Conservation (phyloP, 1,140 invertebrate genomes). For the Fopius arisanus region DNA sequence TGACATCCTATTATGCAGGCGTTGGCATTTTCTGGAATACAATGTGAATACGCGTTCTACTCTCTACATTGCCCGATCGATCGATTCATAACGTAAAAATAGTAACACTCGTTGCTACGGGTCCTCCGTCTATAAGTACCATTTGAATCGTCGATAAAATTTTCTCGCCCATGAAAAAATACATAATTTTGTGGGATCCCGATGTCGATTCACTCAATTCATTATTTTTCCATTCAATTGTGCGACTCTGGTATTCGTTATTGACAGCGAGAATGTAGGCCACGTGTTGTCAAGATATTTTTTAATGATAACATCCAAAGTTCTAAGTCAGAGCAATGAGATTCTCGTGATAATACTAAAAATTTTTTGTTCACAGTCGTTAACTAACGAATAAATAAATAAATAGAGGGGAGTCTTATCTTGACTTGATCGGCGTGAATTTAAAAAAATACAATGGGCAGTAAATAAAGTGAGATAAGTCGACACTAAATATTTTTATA, state of each 20-base stretch:
- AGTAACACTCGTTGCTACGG: constrained; percentile 6
- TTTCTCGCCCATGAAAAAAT: neutral
- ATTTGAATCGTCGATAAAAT: neutral
- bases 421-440: too few species aligned
- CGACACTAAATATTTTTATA: too few species aligned
- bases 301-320: neutral
- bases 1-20: constrained; percentile 1
- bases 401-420: too few species aligned
- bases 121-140: constrained; percentile 5
- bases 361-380: too few species aligned
- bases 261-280: neutral
- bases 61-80: neutral
- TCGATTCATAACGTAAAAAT: neutral
- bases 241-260: neutral
- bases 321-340: neutral
- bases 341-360: too few species aligned
- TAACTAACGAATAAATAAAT: too few species aligned
- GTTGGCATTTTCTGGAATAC: constrained; percentile 9
- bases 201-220: too few species aligned
- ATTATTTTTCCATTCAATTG: neutral
- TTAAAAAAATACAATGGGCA: neutral
- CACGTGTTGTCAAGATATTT: neutral
- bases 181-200: too few species aligned
- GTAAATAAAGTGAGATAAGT: too few species aligned
- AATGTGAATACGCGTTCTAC: constrained; percentile 3